These are phyloP conservation scores for Peromyscus leucopus DNA, from an alignment of 2,113 vertebrate genomes.

Conservation along the genomic window DNA sequence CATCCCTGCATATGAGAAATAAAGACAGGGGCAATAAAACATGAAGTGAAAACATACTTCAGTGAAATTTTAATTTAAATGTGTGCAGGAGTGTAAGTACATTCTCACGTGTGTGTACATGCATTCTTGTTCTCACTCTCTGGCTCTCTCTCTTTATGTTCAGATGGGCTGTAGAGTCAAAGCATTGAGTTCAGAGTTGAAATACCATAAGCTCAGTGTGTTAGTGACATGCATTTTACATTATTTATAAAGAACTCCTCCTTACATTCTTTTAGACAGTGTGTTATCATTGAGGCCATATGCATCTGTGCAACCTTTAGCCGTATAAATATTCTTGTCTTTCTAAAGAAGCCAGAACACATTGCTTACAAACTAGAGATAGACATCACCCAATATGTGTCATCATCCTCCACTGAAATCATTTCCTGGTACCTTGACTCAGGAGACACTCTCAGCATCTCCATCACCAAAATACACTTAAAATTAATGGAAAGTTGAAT, in stretches of 20 bases:
- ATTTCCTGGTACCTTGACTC: background rate
- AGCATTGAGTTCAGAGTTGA: background rate
- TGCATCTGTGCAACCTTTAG: background rate
- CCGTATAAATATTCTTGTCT: background rate
- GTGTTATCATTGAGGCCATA: background rate
- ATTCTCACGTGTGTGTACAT: accelerated
- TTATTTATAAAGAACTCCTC: constrained; percentile 55
- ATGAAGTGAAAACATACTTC: constrained; percentile 44
- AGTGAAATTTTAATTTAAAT: constrained; percentile 61
- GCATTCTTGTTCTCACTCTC: background rate
- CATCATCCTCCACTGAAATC: background rate
- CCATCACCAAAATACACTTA: constrained; percentile 44
- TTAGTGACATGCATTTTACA: background rate
- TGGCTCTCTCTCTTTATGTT: background rate
- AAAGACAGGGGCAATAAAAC: constrained; percentile 12
- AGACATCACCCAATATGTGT: background rate
- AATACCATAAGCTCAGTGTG: background rate
- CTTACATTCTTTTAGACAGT: background rate
- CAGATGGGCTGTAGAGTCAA: background rate
- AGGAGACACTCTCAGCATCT: constrained; percentile 13
- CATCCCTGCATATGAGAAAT: constrained; percentile 52
- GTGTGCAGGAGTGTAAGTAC: background rate
- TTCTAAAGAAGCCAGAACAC: constrained; percentile 6
- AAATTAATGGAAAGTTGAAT: constrained; percentile 70
- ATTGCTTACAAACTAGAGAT: background rate